Evolutionary conservation across 2,797 vertebrate genomes (phyloP), one percentile per base, ranked within the genome.

Genomic region (Rhabdomys pumilio): DNA sequence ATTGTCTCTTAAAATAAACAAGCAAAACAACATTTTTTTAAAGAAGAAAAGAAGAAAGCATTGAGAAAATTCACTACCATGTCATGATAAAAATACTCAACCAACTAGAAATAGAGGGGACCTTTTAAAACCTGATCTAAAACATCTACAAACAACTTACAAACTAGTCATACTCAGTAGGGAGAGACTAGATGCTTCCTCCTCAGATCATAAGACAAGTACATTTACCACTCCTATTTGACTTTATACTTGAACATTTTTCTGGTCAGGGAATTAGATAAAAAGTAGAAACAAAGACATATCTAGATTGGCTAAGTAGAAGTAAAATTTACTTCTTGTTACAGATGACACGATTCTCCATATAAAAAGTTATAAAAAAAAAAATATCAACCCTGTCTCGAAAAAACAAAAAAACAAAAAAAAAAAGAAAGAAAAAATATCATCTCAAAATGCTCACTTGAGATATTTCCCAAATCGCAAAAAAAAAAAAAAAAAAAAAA

Each of bases 261-360:
- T 82, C 38, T 82, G 44, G 50, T 12, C 17, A 91, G 17, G 17
- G 19, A 77, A 34, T 81, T 88, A 84, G 38, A 22, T 4, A 93
- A 95, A 41, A 92, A 63, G 67, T 80, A 92, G 17, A 79, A 92
- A 95, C 31, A 84, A 96, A 19, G 84, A 92, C 13, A 7, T 17
- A 94, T 75, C 3, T 6, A 86, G 12, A 69, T n/a, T 91, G 47
- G 34, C 88, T 91, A 88, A 38, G 17, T 81, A 90, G 8, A 90
- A 85, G 47, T 59, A 76, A 94, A 92, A 92, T 38, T 17, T 47
- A 59, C 29, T 55, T 72, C 24, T 38, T 77, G 31, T 93, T 24
- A 1, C 34, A 85, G 14, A 80, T 72, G 15, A 69, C 24, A 75
- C 90, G 10, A 92, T 86, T 12, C 34, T 57, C 13, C 47, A 20